Conservation (phyloP, 2,888 invertebrate species). For the Onchidella celtica region DNA sequence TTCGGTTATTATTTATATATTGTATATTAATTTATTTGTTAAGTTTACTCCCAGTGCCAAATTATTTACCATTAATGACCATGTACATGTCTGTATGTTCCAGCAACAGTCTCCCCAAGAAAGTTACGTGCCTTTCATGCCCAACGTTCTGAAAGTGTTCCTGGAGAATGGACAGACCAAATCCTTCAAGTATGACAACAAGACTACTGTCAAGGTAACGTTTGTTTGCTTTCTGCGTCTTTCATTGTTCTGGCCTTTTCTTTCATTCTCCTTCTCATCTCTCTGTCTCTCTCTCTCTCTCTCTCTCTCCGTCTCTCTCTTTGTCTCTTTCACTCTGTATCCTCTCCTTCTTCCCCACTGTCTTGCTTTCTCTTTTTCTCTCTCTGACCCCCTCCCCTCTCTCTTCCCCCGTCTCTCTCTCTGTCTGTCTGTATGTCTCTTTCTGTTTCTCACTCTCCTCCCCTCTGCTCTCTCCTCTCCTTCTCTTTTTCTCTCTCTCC, state of each 20-base stretch:
- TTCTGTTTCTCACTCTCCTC: not conserved
- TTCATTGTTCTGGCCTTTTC: not conserved
- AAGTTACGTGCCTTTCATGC: constrained; percentile 92
- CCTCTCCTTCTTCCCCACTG: constrained; percentile 6
- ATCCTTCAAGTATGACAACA: constrained; percentile 95
- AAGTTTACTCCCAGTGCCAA: no score
- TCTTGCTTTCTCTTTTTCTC: not conserved
- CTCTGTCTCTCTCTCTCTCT: constrained; percentile 2
- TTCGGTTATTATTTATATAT: no score
- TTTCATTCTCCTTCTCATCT: no score
- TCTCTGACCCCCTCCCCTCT: not conserved
- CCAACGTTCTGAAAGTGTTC: constrained; percentile 96
- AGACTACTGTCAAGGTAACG: constrained; percentile 89
- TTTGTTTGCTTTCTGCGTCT: constrained; percentile 22
- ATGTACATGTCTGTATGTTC: not conserved
- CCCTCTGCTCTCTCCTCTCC: not conserved
- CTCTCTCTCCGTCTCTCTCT: not conserved
- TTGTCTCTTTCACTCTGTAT: no score
- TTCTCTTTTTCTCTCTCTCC: not conserved
- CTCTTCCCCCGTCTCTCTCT: no score
- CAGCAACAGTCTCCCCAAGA: constrained; percentile 87
- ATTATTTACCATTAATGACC: not conserved
- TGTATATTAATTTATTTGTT: no score
- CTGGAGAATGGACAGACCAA: constrained; percentile 97
- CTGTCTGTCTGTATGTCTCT: not conserved